phyloP scores from a whole-genome alignment of 2,797 vertebrate species.

The Hyperoplus lanceolatus region DNA sequence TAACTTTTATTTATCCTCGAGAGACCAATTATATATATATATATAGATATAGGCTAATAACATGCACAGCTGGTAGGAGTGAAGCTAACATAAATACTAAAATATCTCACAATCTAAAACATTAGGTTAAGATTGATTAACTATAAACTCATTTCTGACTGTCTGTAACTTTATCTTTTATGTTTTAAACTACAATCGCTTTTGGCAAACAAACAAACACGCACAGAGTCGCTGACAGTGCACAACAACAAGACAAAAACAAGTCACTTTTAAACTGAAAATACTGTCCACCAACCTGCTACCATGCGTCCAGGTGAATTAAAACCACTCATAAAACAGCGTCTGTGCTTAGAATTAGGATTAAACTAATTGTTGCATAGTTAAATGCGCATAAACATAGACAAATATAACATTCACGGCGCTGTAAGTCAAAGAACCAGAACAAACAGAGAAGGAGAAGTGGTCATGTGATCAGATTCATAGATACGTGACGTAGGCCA shows the following conservation, averaged over 20 bases:
- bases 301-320: accelerated
- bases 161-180: not conserved
- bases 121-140: too few species aligned
- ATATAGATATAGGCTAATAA: too few species aligned
- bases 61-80: too few species aligned
- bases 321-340: accelerated
- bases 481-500: not conserved
- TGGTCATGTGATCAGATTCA: conserved; percentile 47
- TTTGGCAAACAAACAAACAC: not conserved
- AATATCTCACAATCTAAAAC: too few species aligned
- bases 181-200: accelerated
- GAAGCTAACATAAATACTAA: too few species aligned
- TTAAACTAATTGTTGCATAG: not conserved
- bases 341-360: accelerated
- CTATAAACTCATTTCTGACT: not conserved
- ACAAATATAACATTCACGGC: accelerated
- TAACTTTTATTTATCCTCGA: too few species aligned
- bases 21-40: too few species aligned
- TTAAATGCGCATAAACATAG: not conserved
- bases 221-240: conserved; percentile 31
- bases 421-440: too few species aligned
- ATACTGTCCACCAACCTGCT: conserved; percentile 40
- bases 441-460: too few species aligned
- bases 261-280: accelerated
- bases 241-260: conserved; percentile 47